phyloP scores from a whole-genome alignment of 2,888 invertebrate genomes.

The Buathra laborator region DNA sequence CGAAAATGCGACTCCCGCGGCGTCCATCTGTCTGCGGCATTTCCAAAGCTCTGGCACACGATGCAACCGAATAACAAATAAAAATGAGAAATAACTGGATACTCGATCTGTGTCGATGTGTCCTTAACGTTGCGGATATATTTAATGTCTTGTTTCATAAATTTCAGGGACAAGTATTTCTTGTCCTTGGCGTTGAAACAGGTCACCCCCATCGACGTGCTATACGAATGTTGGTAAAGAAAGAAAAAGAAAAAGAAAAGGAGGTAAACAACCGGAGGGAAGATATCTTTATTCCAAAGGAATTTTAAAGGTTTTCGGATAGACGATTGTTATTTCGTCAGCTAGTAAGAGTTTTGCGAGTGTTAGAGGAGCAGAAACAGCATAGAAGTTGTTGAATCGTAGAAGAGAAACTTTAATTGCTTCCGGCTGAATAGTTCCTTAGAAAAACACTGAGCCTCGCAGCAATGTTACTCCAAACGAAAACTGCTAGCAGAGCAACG shows the following conservation, averaged over 20 bases:
- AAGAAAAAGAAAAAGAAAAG: too few relatives aligned
- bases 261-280: constrained; percentile 1
- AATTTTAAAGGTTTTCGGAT: neutral
- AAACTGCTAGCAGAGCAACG: too few relatives aligned
- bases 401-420: too few relatives aligned
- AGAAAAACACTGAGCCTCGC: too few relatives aligned
- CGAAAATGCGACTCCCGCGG: constrained; percentile 38
- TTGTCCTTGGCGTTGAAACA: constrained; percentile 1
- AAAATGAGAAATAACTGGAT: neutral
- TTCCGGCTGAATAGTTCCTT: too few relatives aligned
- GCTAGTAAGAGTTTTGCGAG: too few relatives aligned
- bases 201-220: neutral
- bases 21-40: constrained; percentile 27
- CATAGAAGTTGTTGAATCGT: too few relatives aligned
- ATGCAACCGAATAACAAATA: neutral
- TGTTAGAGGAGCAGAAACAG: too few relatives aligned
- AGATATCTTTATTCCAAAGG: neutral
- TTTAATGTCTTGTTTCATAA: neutral
- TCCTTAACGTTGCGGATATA: neutral
- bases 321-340: too few relatives aligned
- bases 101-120: too few relatives aligned
- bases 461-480: too few relatives aligned
- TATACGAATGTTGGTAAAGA: neutral
- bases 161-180: neutral
- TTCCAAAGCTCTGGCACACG: neutral